Percentiles rank a stretch among this genome's conserved stretches.
phyloP scores from a whole-genome alignment of 1,140 invertebrate genomes.

The Neodiprion virginianus region DNA sequence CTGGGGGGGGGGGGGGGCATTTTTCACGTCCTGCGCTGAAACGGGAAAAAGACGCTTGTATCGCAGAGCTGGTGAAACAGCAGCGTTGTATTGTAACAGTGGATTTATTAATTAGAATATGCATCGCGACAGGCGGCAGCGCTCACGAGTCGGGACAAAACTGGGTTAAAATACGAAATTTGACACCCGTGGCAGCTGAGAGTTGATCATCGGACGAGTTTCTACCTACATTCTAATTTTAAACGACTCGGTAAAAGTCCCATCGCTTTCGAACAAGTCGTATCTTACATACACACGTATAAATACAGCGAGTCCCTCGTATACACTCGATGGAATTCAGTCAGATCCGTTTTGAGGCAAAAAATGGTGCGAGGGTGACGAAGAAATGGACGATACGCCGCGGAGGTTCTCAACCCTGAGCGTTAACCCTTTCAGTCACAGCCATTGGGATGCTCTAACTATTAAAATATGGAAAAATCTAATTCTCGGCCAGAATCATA shows the following conservation, averaged over 20 bases:
- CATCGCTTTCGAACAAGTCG: not conserved
- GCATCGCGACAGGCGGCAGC: too few relatives aligned
- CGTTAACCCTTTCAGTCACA: not conserved
- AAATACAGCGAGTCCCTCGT: too few relatives aligned
- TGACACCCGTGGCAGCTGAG: not conserved
- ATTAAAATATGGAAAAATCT: not conserved
- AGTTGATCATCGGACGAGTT: not conserved
- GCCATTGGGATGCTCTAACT: not conserved
- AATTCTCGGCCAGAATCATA: too few relatives aligned
- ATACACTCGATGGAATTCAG: not conserved
- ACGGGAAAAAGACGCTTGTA: too few relatives aligned
- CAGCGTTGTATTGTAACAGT: too few relatives aligned
- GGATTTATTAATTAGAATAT: too few relatives aligned
- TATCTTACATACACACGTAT: too few relatives aligned
- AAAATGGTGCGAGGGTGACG: not conserved
- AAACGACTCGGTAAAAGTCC: not conserved
- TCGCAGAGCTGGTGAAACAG: too few relatives aligned
- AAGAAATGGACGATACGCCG: not conserved
- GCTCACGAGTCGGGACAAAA: not conserved
- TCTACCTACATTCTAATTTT: conserved; percentile 1
- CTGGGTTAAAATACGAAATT: conserved; percentile 7
- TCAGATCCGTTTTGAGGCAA: not conserved
- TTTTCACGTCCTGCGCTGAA: not conserved
- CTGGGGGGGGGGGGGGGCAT: not conserved
- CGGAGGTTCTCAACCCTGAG: not conserved